Base-by-base conservation (phyloP, 1,140 invertebrate species). In the Melitaea cinxia region DNA sequence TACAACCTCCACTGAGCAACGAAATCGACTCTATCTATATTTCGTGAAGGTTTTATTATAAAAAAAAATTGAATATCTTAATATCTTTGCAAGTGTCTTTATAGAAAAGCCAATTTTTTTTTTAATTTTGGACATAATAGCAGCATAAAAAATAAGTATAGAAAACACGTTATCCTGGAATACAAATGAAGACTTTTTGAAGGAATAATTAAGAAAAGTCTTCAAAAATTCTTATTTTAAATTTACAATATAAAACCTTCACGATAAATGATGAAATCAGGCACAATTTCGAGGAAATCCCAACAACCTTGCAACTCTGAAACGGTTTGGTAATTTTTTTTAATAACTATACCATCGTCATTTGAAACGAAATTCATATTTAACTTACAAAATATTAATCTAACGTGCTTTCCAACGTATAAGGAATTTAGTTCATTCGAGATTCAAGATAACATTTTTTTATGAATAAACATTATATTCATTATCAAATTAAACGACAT, bases 1-100 rank as follows among this genome's bases (percentile, higher is more conserved):
- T 80, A 88, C 85, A 85, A 88, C 82, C 83, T 76, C 78, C 74
- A 65, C 78, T 85, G 83, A 88, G 85, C 80, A 88, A 85, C 81
- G 42, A 72, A 83, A 80, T 70, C 37, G 70, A 74, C 75, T 78
- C 76, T 68, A 77, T 76, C 75, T 73, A 69, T 57, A 53, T 15
- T 37, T 56, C 55, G 47, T 69, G 62, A 24, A 71, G 72, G 45
- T 63, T 73, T 72, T 57, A 73, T 62, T 42, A 42, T 37, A 17
- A 42, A 42, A 42, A 7, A 42, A 15, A 15, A 17, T n/a, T n/a
- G n/a, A n/a, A n/a, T n/a, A 39, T 17, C 37, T 6, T 15, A 19
- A 1, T 6, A 7, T 33, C n/a, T 33, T 33, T 33, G 2, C 1
- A 17, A 17, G 9, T 2, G 30, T 33, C 3, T 4, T 1, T 2